Evolutionary conservation across 1,140 invertebrate genomes (phyloP).

Genomic region (Gerris buenoi): DNA sequence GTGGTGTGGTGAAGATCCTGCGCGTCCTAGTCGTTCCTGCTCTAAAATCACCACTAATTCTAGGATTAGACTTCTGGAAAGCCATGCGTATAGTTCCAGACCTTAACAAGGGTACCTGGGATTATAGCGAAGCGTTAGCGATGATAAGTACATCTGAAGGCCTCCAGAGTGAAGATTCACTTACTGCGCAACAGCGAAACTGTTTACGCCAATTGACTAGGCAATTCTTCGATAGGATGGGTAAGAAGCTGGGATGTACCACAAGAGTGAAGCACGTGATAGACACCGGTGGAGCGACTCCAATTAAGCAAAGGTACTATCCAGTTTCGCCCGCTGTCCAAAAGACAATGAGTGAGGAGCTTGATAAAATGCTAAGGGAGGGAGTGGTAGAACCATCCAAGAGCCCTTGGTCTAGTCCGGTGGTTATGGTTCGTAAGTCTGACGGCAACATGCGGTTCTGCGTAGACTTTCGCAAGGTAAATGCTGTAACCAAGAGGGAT

Average conservation of each 20-base stretch:
- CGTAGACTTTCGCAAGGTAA: not conserved
- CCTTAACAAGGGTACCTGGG: not conserved
- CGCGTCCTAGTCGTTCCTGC: not conserved
- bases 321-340: not conserved
- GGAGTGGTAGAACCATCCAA: not conserved
- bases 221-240: not conserved
- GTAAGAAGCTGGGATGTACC: not conserved
- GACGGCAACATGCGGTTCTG: no score
- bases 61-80: not conserved
- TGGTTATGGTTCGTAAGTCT: no score
- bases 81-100: not conserved
- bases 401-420: no score
- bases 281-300: not conserved
- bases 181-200: not conserved
- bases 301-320: not conserved
- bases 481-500: not conserved
- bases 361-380: not conserved
- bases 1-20: no score
- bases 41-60: not conserved
- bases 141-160: not conserved
- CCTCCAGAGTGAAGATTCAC: not conserved
- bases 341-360: not conserved
- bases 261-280: not conserved
- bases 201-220: not conserved
- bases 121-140: not conserved